phyloP scores from a whole-genome alignment of 30 jellyfish, hydroid and myxozoan genomes.

The Euphysa ruthae region DNA sequence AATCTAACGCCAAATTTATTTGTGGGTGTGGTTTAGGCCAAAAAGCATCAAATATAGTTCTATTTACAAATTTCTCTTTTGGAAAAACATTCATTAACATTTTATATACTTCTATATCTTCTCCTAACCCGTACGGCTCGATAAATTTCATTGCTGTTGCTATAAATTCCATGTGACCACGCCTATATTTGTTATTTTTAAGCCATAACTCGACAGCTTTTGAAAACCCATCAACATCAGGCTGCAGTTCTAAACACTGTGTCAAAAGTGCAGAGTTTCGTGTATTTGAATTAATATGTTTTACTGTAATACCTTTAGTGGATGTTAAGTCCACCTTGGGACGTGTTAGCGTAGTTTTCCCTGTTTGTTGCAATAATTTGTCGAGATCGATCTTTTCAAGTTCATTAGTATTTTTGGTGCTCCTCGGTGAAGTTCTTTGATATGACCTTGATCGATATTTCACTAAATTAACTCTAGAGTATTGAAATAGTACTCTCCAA shows the following conservation, averaged over 20 bases:
- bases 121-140: slow-evolving; percentile 55
- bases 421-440: no score
- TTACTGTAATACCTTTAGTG: slow-evolving; percentile 17
- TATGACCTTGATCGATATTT: no score
- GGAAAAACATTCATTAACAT: slow-evolving; percentile 77
- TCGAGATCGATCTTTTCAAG: no score
- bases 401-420: no score
- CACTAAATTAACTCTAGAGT: no score
- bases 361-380: no score
- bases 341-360: no score
- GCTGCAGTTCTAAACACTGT: slow-evolving; percentile 27
- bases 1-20: slow-evolving; percentile 65
- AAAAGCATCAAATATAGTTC: slow-evolving; percentile 61
- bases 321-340: slow-evolving; percentile 17
- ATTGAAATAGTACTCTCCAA: no score
- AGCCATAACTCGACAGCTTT: slow-evolving; percentile 38
- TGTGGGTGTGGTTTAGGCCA: slow-evolving; percentile 98
- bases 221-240: slow-evolving; percentile 49
- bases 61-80: slow-evolving; percentile 48
- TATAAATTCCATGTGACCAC: slow-evolving; percentile 78
- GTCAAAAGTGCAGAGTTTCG: slow-evolving; percentile 15
- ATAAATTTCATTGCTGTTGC: slow-evolving; percentile 63
- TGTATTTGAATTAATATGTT: slow-evolving; percentile 3
- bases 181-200: slow-evolving; percentile 34
- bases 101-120: slow-evolving; percentile 68